Evolutionary conservation across 2,113 vertebrate species (phyloP), one percentile per base, ranked within the genome.

Genomic region (Elachura formosa): DNA sequence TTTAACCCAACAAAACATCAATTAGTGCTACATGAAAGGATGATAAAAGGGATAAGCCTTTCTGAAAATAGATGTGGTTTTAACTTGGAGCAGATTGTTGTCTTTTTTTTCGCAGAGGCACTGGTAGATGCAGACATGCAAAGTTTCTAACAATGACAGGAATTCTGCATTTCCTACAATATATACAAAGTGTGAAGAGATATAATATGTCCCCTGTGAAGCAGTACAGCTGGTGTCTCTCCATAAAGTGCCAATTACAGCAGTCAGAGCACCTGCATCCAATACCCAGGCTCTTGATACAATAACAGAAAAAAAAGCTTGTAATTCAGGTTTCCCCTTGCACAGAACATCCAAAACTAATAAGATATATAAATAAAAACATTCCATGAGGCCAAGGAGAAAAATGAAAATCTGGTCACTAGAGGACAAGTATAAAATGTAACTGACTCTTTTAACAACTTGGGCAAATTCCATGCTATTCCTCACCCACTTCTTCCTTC

Each of bases 281-380:
- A 96, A 96, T 96, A 97, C 91, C 36, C 93, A 63, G 68, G 62
- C 83, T 77, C 85, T 91, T 92, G 90, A 95, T 85, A 91, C 77
- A 96, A 94, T 93, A 95, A 90, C 58, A 64, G 34, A 43, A 23
- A 92, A 78, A 91, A 93, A 93, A 89, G 58, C 87, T 90, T 84
- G 94, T 79, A 94, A 85, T 92, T 94, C 89, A 93, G 85, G 84
- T 86, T 96, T 96, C 90, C 87, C 89, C 87, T 92, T 87, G 79
- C 69, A 62, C 84, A 90, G 94, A 92, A 95, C 95, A 97, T 95
- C 94, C 96, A 96, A 87, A 97, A 95, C 90, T 96, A 96, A 96
- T 96, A 95, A 95, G 94, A 96, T 80, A 88, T 26, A 97, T 93
- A 96, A 97, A 97, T 95, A 96, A 97, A 97, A 97, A 94, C 89